phyloP scores from a whole-genome alignment of 1,140 invertebrate species.

The Anastatus disparis region DNA sequence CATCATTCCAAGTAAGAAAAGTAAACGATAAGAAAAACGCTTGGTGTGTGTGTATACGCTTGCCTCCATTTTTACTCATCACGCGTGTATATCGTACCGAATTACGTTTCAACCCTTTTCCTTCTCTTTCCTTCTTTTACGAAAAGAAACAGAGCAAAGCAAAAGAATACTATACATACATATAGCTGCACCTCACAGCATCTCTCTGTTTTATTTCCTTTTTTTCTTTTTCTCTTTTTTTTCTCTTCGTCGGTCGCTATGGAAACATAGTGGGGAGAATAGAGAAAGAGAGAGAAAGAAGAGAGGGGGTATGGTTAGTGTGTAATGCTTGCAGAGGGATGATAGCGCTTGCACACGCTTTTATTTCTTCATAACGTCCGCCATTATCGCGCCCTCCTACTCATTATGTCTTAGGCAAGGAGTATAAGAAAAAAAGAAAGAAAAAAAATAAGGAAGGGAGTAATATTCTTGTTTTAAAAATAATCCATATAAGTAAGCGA shows the following conservation, averaged over 20 bases:
- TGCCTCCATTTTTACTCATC: slow-evolving; percentile 24
- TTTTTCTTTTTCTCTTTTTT: too few relatives aligned
- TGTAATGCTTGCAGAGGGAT: slow-evolving; percentile 48
- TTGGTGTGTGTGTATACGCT: too few relatives aligned
- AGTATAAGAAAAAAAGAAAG: too few relatives aligned
- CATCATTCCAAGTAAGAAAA: neutral
- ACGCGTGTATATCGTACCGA: neutral
- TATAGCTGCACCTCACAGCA: too few relatives aligned
- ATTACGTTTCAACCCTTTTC: slow-evolving; percentile 32
- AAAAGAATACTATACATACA: too few relatives aligned
- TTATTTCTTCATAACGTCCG: slow-evolving; percentile 67
- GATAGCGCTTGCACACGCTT: slow-evolving; percentile 48
- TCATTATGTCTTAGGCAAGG: slow-evolving; percentile 61
- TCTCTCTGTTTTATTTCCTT: too few relatives aligned
- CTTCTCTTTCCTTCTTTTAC: too few relatives aligned
- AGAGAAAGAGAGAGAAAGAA: slow-evolving; percentile 42
- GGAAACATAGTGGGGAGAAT: slow-evolving; percentile 53
- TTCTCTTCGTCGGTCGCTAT: slow-evolving; percentile 64
- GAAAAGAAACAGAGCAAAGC: too few relatives aligned
- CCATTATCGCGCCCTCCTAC: slow-evolving; percentile 64
- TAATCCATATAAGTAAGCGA: too few relatives aligned
- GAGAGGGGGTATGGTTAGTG: neutral
- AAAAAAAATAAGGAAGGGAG: too few relatives aligned
- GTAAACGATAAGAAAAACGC: neutral
- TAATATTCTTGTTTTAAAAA: slow-evolving; percentile 65